Evolutionary conservation across 2,113 vertebrate genomes (phyloP).

Genomic region (Gobio gobio): DNA sequence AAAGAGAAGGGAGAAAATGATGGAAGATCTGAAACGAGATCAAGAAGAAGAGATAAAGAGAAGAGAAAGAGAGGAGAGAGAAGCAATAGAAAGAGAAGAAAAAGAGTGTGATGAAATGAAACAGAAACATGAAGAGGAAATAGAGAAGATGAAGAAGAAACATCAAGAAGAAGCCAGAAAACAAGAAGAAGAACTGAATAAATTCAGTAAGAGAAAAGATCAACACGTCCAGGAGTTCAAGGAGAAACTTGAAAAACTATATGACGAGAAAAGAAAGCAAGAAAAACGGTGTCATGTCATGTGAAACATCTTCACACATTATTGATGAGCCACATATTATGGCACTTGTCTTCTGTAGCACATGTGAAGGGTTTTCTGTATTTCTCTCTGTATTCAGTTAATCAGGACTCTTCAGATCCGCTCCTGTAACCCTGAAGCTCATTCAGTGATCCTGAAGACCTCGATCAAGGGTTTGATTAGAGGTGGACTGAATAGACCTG

Average conservation of each 20-base stretch:
- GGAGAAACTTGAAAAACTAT: too few species aligned
- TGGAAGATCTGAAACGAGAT: background rate
- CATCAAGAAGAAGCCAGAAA: background rate
- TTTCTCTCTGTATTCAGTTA: background rate
- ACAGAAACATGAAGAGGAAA: background rate
- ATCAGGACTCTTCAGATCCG: too few species aligned
- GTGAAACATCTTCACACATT: background rate
- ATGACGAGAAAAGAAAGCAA: background rate
- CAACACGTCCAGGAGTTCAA: too few species aligned
- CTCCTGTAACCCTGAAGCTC: too few species aligned
- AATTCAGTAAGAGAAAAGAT: background rate
- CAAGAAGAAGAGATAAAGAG: background rate
- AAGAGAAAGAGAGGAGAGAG: slow-evolving; percentile 12
- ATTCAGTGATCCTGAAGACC: too few species aligned
- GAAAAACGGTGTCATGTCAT: background rate
- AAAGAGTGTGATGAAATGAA: background rate
- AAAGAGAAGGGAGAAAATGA: slow-evolving; percentile 10
- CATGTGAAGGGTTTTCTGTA: background rate
- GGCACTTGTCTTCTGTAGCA: background rate
- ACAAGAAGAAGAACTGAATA: background rate
- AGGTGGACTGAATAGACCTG: too few species aligned
- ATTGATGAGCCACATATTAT: background rate
- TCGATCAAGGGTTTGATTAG: too few species aligned
- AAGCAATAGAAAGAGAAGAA: background rate
- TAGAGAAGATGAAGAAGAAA: background rate